Percentiles rank a stretch among this genome's conserved stretches.
Conservation (phyloP, 2,113 vertebrate species). For the Tetrax tetrax region DNA sequence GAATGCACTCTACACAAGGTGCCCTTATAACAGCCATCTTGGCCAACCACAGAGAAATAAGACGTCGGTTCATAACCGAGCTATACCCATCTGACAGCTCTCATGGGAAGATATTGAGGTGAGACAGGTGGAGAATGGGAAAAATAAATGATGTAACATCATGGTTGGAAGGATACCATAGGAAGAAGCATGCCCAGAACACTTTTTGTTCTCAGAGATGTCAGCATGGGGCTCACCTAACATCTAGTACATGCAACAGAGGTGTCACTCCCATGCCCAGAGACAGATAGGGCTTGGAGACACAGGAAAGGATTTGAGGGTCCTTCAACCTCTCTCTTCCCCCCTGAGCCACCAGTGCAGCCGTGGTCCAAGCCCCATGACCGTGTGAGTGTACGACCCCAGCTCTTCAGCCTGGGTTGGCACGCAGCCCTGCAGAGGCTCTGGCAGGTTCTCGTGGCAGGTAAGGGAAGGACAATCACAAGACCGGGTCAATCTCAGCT, state of each 20-base stretch:
- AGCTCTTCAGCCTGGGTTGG: background rate
- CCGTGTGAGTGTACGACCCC: background rate
- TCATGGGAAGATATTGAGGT: background rate
- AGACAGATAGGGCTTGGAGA: background rate
- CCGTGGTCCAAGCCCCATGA: rapidly evolving
- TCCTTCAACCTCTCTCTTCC: background rate
- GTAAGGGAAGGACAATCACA: background rate
- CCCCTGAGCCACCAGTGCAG: background rate
- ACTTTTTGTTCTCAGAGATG: background rate
- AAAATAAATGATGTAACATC: background rate
- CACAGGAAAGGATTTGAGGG: background rate
- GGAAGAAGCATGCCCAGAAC: background rate
- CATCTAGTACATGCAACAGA: background rate
- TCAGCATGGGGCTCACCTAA: background rate
- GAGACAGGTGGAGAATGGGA: background rate
- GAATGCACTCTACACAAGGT: background rate
- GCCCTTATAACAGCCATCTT: background rate
- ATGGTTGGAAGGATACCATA: background rate
- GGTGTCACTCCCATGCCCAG: background rate
- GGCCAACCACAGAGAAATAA: background rate
- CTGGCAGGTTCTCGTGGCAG: background rate
- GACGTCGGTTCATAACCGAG: background rate
- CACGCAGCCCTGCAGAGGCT: background rate
- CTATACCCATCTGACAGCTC: background rate
- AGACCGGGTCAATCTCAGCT: background rate